Percentiles rank a stretch among this genome's conserved stretches.
Conservation (phyloP, 2,888 invertebrate genomes). For the Mimachlamys varia region DNA sequence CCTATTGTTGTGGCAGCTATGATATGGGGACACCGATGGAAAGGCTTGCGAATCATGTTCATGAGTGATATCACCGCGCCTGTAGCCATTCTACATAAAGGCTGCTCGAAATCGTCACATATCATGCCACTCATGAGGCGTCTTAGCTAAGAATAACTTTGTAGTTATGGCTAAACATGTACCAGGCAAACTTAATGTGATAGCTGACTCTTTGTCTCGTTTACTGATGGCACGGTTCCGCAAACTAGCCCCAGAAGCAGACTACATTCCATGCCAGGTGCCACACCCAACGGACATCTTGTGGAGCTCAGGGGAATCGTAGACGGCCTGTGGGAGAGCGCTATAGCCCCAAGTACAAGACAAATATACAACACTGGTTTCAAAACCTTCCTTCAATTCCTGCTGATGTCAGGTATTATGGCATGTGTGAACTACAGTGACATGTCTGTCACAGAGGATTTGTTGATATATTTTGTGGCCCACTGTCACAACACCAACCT, state of each 20-base stretch:
- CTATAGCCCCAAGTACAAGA: constrained; percentile 23
- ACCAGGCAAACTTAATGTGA: constrained; percentile 42
- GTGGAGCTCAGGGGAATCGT: neutral
- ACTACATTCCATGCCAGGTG: constrained; percentile 13
- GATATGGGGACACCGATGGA: no score
- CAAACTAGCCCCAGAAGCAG: constrained; percentile 38
- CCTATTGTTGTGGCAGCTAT: no score
- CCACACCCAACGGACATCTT: constrained; percentile 37
- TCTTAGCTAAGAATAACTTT: constrained; percentile 35
- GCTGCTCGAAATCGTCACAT: no score
- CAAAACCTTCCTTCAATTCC: neutral
- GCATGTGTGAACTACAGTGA: constrained; percentile 29
- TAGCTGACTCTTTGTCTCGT: constrained; percentile 49
- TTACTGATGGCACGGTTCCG: constrained; percentile 47
- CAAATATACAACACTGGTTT: constrained; percentile 29
- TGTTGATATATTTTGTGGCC: constrained; percentile 38
- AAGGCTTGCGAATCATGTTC: no score
- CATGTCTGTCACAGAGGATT: constrained; percentile 39
- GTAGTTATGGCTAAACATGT: constrained; percentile 42
- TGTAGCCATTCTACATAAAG: no score
- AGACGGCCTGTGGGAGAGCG: constrained; percentile 30
- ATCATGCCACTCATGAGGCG: constrained; percentile 47
- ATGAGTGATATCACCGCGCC: no score
- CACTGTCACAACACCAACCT: constrained; percentile 9
- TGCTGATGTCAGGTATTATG: constrained; percentile 34